Base-by-base conservation (phyloP, 1,140 invertebrate species). In the Brachionus sp. region DNA sequence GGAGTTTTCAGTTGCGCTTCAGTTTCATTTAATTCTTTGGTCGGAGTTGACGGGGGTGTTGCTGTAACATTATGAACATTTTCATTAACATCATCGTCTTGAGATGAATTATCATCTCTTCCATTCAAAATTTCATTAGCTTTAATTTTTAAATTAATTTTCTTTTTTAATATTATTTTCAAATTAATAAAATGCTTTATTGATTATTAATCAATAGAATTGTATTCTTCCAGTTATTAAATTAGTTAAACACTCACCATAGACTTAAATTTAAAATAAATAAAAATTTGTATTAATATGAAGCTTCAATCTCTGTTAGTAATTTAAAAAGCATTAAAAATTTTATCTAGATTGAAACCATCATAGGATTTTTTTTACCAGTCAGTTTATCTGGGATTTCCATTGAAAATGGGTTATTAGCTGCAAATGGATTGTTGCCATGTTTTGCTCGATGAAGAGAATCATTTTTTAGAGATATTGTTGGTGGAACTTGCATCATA, bases 341-440 rank as follows among this genome's bases (percentile, higher is more conserved):
- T n/a, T 19, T 57, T 57, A 57, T 37, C 5, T 42, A 70, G 66
- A 70, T 70, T 70, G 66, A 70, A 70, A 39, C 66, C 37, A 9
- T 9, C 6, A 37, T 1, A 16, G 16, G 16, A 42, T 37, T 39
- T 19, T 19, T 33, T 25, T 7, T 29, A 80, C 77, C 50, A 62
- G 77, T 80, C 62, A 80, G 57, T 66, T 62, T 80, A 12, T 80
- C 77, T 19, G 77, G 77, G 13, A 80, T 33, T 25, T 80, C 77
- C 77, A 80, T 80, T 12, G 77, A 29, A 44, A 62, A 80, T 4
- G 23, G n/a, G 7, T 9, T 25, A 35, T 53, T 66, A 35, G 46
- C 23, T 64, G 13, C 5, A 16, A 39, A 62, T 39, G 16, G n/a
- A 3, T 46, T 29, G 23, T 29, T 7, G 29, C 0, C 25, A 35